These are phyloP conservation scores for Neolamprologus brichardi DNA, from an alignment of 2,113 vertebrate species.

Conservation along the genomic window DNA sequence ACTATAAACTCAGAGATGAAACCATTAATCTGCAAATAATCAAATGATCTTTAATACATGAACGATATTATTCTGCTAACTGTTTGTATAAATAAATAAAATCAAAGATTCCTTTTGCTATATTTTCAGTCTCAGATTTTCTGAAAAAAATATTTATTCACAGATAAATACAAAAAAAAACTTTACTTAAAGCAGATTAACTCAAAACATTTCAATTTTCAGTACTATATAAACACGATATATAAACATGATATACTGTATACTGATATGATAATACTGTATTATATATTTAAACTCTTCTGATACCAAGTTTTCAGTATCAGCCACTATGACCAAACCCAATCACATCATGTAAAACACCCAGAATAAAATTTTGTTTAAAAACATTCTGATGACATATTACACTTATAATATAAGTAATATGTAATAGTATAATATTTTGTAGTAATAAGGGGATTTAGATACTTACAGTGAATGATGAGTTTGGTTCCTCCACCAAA, in stretches of 20 bases:
- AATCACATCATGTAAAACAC: accelerated
- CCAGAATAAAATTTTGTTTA: neutral
- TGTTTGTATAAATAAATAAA: neutral
- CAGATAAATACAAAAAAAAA: neutral
- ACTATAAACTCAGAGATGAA: accelerated
- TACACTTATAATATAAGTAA: no score
- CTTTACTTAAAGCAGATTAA: neutral
- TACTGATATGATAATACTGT: neutral
- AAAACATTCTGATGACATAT: neutral
- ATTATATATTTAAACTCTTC: neutral
- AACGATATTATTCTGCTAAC: accelerated
- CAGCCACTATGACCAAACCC: neutral
- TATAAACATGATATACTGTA: no score
- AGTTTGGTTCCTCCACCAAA: no score
- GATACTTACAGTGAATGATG: no score
- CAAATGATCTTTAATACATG: accelerated
- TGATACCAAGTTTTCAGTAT: neutral
- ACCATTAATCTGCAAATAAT: neutral
- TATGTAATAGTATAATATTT: neutral
- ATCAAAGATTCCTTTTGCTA: accelerated
- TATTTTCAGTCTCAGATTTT: neutral
- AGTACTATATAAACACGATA: neutral
- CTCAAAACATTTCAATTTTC: neutral
- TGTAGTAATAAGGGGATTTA: neutral
- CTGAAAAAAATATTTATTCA: accelerated